These are phyloP conservation scores for Pristionchus pacificus DNA, from an alignment of 1,140 invertebrate species.

Conservation along the genomic window DNA sequence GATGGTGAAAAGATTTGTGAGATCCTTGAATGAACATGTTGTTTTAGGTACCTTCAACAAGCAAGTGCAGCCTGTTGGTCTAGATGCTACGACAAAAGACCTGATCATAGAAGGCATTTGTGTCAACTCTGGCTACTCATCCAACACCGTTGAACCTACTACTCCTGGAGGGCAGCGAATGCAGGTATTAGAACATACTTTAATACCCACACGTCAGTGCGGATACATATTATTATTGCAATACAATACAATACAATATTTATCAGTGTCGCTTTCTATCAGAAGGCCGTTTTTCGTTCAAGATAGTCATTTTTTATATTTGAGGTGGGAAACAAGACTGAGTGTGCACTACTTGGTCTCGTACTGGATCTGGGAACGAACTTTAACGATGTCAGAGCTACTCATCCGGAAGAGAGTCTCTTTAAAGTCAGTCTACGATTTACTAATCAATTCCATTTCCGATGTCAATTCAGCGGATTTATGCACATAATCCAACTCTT, in stretches of 20 bases:
- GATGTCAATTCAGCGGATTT: background rate
- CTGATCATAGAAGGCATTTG: conserved; percentile 54
- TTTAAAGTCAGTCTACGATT: conserved; percentile 62
- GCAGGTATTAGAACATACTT: too few species aligned
- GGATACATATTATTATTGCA: too few species aligned
- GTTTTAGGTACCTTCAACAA: conserved; percentile 50
- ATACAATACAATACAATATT: too few species aligned
- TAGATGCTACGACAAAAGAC: conserved; percentile 48
- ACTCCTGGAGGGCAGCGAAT: conserved; percentile 40
- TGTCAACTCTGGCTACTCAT: conserved; percentile 53
- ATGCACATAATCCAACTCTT: conserved; percentile 12
- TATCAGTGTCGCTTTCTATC: background rate
- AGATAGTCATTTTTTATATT: conserved; percentile 38
- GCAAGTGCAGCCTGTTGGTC: background rate
- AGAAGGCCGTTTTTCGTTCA: background rate
- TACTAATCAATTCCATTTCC: too few species aligned
- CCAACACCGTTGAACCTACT: conserved; percentile 49
- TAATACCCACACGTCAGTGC: too few species aligned
- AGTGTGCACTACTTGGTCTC: conserved; percentile 64
- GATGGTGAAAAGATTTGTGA: too few species aligned
- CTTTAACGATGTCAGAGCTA: conserved; percentile 60
- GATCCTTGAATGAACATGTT: background rate
- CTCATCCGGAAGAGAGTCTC: conserved; percentile 60
- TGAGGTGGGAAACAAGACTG: conserved; percentile 64
- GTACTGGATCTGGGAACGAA: conserved; percentile 60